These are phyloP conservation scores for Ennomos quercinarius DNA, from an alignment of 2,888 invertebrate genomes.

Conservation along the genomic window DNA sequence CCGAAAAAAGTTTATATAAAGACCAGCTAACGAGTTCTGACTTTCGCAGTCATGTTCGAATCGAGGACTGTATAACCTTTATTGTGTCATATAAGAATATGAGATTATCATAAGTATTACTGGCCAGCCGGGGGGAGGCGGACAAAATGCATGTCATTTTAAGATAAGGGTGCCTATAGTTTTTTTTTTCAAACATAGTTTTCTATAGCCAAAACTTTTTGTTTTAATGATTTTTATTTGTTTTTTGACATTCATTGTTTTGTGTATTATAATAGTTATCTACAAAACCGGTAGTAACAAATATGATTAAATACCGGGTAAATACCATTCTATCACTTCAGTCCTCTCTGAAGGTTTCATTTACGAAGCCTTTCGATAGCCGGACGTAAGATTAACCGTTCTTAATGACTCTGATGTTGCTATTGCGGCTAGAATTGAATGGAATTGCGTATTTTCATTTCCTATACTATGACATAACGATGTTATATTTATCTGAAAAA, in stretches of 20 bases:
- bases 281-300: too few species aligned
- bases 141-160: too few species aligned
- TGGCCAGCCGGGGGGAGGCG: too few species aligned
- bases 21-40: constrained; percentile 68
- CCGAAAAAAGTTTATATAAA: constrained; percentile 63
- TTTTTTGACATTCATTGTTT: too few species aligned
- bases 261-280: too few species aligned
- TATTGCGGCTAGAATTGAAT: constrained; percentile 2
- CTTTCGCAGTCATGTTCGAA: constrained; percentile 49
- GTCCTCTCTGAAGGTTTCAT: constrained; percentile 43
- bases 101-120: too few species aligned
- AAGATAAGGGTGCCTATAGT: too few species aligned
- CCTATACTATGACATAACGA: too few species aligned
- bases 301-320: neutral
- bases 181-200: too few species aligned
- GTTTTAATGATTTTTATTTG: too few species aligned
- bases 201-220: too few species aligned
- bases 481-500: too few species aligned
- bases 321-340: constrained; percentile 30
- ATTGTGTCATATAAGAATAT: neutral
- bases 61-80: constrained; percentile 10
- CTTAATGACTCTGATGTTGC: constrained; percentile 52
- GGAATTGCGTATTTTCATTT: neutral
- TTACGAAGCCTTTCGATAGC: constrained; percentile 49
- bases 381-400: constrained; percentile 54